phyloP scores from a whole-genome alignment of 2,888 invertebrate genomes.

The Diloba caeruleocephala region DNA sequence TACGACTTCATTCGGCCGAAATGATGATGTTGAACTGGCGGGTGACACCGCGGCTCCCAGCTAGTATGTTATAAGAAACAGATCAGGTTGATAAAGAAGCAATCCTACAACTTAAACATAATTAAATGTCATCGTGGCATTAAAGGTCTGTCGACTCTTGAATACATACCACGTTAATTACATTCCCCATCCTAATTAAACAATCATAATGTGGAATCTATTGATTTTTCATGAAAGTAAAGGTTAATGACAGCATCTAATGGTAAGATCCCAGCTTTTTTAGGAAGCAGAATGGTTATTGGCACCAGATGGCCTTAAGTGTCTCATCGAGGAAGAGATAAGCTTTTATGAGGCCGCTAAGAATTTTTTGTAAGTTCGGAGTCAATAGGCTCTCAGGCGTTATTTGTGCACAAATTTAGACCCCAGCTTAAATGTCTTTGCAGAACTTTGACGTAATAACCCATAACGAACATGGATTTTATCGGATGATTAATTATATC shows the following conservation, averaged over 20 bases:
- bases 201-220: conserved; percentile 38
- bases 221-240: conserved; percentile 48
- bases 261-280: conserved; percentile 44
- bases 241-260: conserved; percentile 43
- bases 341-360: conserved; percentile 49
- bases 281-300: conserved; percentile 40
- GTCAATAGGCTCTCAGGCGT: conserved; percentile 1
- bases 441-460: no score
- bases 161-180: conserved; percentile 7
- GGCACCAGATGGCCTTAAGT: conserved; percentile 46
- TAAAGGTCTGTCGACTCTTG: not conserved
- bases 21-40: no score
- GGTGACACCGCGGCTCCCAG: no score
- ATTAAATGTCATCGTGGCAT: no score
- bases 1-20: no score
- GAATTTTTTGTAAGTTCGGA: conserved; percentile 32
- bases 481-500: no score
- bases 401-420: conserved; percentile 14
- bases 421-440: not conserved
- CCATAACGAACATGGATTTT: no score
- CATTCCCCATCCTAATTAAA: conserved; percentile 25
- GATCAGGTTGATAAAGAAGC: no score
- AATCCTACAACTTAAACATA: no score
- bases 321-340: conserved; percentile 46
- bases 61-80: no score